Evolutionary conservation across 2,888 invertebrate genomes (phyloP), one percentile per base, ranked within the genome.

Genomic region (Timema podura): DNA sequence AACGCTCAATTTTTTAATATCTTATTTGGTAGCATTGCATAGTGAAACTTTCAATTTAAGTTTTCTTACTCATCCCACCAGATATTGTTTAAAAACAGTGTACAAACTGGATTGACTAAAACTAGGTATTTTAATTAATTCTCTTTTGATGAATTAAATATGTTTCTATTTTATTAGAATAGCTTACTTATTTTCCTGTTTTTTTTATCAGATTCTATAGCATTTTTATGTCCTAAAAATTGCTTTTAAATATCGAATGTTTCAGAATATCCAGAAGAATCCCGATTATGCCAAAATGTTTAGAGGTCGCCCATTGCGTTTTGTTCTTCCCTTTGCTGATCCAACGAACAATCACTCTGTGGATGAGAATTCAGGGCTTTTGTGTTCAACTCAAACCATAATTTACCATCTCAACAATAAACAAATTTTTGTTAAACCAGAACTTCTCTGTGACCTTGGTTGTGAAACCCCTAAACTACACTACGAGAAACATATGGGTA

Each of bases 401-500:
- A 88, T 88, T 5, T 83, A 81, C 71, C 80, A 80, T 72, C 76
- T 82, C 48, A 73, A 79, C 0, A 80, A 83, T 73, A 83, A 83
- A 7, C 79, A 82, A 45, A 82, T 89, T 47, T 82, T 83, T 65
- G 84, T 91, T 5, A 80, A 84, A 64, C 89, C 90, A 0, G 88
- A 87, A 76, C 78, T 86, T 65, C 81, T 94, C 0, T 90, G 89
- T 48, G 85, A 91, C 74, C 77, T 91, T 70, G 93, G 93, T 51
- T 93, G 93, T 78, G 96, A 96, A 81, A 93, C 95, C 0, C 96
- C 96, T 0, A 85, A 93, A 73, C 90, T 96, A 75, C 88, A 95
- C 81, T 93, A 92, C 76, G 89, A 91, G 13, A 78, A 77, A 44
- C 82, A 82, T 77, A 82, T 87, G 72, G 89, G 89, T 71, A 77